Evolutionary conservation across 2,888 invertebrate species (phyloP).

Genomic region (Idaea biselata): DNA sequence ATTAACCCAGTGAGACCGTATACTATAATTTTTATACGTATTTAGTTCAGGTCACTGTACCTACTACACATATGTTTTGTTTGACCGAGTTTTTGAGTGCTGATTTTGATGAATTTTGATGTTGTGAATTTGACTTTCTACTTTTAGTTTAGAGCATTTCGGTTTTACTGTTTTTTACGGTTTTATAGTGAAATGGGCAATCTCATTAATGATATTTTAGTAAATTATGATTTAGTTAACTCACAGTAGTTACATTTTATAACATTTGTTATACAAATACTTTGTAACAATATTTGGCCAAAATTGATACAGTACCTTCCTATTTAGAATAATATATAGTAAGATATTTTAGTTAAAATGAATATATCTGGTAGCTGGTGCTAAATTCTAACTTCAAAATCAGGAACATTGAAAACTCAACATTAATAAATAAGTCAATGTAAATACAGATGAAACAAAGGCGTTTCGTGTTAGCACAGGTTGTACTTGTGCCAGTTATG

Average conservation of each 20-base stretch:
- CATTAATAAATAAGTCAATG: background rate
- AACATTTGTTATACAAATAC: too few relatives aligned
- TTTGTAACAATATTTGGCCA: too few relatives aligned
- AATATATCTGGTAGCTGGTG: background rate
- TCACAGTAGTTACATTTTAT: too few relatives aligned
- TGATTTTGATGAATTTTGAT: background rate
- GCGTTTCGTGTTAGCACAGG: conserved; percentile 39
- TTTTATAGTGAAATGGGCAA: too few relatives aligned
- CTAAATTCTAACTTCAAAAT: background rate
- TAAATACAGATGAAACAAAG: conserved; percentile 42
- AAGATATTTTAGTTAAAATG: background rate
- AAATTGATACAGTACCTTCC: too few relatives aligned
- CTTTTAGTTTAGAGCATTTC: background rate
- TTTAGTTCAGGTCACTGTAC: background rate
- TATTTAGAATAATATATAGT: background rate
- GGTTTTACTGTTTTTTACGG: too few relatives aligned
- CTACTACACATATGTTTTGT: background rate
- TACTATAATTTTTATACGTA: background rate
- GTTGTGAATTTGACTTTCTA: background rate
- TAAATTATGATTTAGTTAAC: too few relatives aligned
- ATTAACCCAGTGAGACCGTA: background rate
- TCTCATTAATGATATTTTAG: too few relatives aligned
- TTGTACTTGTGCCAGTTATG: conserved; percentile 52
- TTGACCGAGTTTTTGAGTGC: background rate
- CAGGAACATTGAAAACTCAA: background rate